These are phyloP conservation scores for Diuraphis noxia DNA, from an alignment of 1,140 invertebrate genomes.

Conservation along the genomic window DNA sequence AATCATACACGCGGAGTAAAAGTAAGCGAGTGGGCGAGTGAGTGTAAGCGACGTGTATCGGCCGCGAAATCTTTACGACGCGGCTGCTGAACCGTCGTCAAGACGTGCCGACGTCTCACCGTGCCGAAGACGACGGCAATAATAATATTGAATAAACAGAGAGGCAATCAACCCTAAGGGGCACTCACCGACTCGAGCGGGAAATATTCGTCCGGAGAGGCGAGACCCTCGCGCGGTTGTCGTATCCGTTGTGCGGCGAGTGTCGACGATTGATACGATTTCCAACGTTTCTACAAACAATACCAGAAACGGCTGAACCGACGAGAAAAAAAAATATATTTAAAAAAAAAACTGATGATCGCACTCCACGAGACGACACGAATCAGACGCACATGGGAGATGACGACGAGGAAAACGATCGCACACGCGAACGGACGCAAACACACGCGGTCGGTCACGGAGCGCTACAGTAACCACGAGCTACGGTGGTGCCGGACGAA, in stretches of 20 bases:
- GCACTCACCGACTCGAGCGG: not conserved
- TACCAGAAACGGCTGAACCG: not conserved
- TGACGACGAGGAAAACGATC: not conserved
- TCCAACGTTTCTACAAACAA: not conserved
- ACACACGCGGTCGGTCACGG: not conserved
- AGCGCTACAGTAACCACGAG: not conserved
- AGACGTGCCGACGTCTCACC: not conserved
- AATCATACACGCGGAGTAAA: not conserved
- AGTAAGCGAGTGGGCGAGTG: not conserved
- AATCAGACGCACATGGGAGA: not conserved
- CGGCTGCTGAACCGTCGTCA: too few species aligned
- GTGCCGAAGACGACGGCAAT: not conserved
- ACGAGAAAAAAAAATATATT: not conserved
- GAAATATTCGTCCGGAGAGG: not conserved
- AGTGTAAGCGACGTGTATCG: not conserved
- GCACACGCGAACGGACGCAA: not conserved
- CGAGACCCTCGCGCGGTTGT: not conserved
- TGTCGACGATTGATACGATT: not conserved
- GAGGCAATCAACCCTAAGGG: not conserved
- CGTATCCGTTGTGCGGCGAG: not conserved
- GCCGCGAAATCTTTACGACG: not conserved
- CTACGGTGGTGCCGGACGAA: conserved; percentile 21
- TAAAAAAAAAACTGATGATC: not conserved
- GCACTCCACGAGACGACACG: not conserved
- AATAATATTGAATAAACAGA: not conserved